phyloP scores from a whole-genome alignment of 2,113 vertebrate genomes.

The Thymallus thymallus region DNA sequence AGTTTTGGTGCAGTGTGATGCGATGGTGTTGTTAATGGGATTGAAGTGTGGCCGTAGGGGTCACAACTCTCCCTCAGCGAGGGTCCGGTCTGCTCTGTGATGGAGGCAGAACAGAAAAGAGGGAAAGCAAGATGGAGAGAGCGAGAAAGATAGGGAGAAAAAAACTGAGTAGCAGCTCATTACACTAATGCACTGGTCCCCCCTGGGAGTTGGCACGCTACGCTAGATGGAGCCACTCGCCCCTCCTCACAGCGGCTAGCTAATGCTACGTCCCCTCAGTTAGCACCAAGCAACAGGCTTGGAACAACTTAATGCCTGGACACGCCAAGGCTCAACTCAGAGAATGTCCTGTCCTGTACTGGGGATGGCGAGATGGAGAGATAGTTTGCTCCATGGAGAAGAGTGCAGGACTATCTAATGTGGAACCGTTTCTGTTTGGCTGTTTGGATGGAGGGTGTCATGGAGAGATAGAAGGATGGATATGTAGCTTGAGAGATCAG shows the following conservation, averaged over 20 bases:
- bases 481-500: constrained; percentile 22
- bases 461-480: constrained; percentile 11
- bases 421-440: constrained; percentile 23
- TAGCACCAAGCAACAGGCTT: constrained; percentile 30
- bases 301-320: constrained; percentile 39
- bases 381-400: constrained; percentile 11
- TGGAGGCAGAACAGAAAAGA: not conserved
- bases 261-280: constrained; percentile 27
- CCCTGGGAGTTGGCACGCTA: constrained; percentile 61
- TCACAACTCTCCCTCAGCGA: constrained; percentile 15
- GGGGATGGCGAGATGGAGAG: constrained; percentile 45
- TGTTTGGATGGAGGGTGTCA: not conserved
- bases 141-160: not conserved
- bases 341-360: constrained; percentile 30
- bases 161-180: constrained; percentile 57
- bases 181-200: constrained; percentile 72
- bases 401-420: not conserved
- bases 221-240: constrained; percentile 42
- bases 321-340: constrained; percentile 34
- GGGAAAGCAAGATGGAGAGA: not conserved
- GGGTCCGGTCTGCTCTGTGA: not conserved
- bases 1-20: constrained; percentile 15
- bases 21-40: not conserved
- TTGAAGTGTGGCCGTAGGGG: constrained; percentile 30
- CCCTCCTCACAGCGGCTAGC: constrained; percentile 36